Base-by-base conservation (phyloP, 1,140 invertebrate species). In the Agrypnia vestita region DNA sequence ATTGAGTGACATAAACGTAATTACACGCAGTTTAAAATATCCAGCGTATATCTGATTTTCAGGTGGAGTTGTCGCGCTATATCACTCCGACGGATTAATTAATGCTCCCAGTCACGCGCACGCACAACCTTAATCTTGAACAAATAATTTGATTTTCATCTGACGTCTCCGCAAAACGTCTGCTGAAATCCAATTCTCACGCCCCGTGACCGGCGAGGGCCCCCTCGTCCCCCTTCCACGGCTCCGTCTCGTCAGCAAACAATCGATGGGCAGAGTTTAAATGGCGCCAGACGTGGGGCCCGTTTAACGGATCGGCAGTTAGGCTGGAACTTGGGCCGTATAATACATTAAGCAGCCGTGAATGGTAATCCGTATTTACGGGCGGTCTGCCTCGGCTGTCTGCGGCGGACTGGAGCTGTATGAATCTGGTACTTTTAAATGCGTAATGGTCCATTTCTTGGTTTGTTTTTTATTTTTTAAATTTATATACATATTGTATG, bases 291-390 rank as follows among this genome's bases (percentile, higher is more conserved):
- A 67, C 59, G 17, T 51, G 35, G 9, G 21, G 11, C 17, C 62
- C 61, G 61, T 77, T 64, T 56, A 77, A 10, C 49, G 61, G 62
- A 77, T 76, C 59, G 73, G 73, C 59, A 59, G 73, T 76, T 76
- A 64, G 61, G 53, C 75, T 77, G 35, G 67, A 77, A 77, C 75
- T 69, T 69, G 47, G 46, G n/a, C 75, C 75, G 43, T 53, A 55
- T 44, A 71, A 71, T 71, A 71, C 67, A 77, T 64, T 53, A n/a
- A 21, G 35, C 49, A 49, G 61, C 47, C 44, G 75, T 77, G 75
- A 77, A 77, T 71, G 46, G 73, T 77, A 77, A 77, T 77, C 75
- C 61, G 75, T 77, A 77, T 77, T 77, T 77, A 77, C 75, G 75
- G 61, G 17, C 21, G 61, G 75, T 77, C 62, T 77, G 46, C 61